phyloP scores from a whole-genome alignment of 2,888 invertebrate genomes.

The Brachyopa scutellaris region DNA sequence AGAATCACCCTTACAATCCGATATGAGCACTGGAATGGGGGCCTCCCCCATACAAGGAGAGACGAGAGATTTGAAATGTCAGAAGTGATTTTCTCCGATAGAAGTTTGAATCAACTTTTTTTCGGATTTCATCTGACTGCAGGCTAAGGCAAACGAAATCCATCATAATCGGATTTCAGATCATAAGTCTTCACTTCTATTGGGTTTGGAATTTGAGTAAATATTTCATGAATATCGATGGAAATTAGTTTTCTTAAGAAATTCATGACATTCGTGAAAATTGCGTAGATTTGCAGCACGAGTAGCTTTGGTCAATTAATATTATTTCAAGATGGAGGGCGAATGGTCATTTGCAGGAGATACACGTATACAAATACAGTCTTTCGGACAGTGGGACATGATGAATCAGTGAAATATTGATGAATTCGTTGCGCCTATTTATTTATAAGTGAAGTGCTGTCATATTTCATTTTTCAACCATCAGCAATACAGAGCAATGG shows the following conservation, averaged over 20 bases:
- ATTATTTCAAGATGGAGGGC: neutral
- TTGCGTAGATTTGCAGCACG: neutral
- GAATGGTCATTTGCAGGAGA: constrained; percentile 1
- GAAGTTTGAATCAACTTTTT: constrained; percentile 64
- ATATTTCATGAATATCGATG: constrained; percentile 63
- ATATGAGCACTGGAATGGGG: neutral
- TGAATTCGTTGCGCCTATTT: constrained; percentile 13
- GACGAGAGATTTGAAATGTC: constrained; percentile 64
- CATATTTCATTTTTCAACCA: too few relatives aligned
- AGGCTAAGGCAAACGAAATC: constrained; percentile 57
- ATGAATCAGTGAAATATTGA: constrained; percentile 14
- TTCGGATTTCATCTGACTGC: constrained; percentile 28
- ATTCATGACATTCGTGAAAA: neutral
- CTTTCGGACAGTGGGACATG: constrained; percentile 1
- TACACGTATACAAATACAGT: neutral
- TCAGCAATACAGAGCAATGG: too few relatives aligned
- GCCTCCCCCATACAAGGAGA: neutral
- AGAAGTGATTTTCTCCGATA: constrained; percentile 68
- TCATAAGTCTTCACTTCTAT: constrained; percentile 3
- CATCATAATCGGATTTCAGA: constrained; percentile 63
- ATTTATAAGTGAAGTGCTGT: too few relatives aligned
- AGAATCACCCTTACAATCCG: constrained; percentile 48
- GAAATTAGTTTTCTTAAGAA: constrained; percentile 41
- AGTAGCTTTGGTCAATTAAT: constrained; percentile 28
- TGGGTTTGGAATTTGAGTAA: constrained; percentile 30